Percentiles rank a stretch among this genome's conserved stretches.
phyloP scores from a whole-genome alignment of 2,888 invertebrate genomes.

The Eudasyphora cyanicolor region DNA sequence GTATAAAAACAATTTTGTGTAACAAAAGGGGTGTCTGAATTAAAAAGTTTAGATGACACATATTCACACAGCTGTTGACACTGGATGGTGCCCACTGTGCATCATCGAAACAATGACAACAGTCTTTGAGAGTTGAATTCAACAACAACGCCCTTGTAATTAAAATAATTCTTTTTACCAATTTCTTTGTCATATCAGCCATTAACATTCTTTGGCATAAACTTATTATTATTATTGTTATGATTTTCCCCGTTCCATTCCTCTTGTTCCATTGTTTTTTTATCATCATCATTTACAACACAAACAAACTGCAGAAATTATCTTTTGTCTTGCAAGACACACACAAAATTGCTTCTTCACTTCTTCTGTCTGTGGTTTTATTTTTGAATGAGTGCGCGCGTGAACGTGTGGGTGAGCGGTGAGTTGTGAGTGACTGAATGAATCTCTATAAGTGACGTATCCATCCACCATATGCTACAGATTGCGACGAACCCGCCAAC shows the following conservation, averaged over 20 bases:
- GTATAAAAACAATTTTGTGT: too few relatives aligned
- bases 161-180: slow-evolving; percentile 57
- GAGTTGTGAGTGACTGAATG: not conserved
- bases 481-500: not conserved
- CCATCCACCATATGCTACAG: not conserved
- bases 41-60: too few relatives aligned
- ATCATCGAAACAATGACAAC: too few relatives aligned
- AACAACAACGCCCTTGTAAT: slow-evolving; percentile 54
- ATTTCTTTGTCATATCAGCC: slow-evolving; percentile 63
- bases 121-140: not conserved
- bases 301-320: not conserved
- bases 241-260: slow-evolving; percentile 11
- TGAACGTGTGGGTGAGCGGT: not conserved
- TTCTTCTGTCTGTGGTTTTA: not conserved
- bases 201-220: slow-evolving; percentile 63
- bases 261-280: not conserved
- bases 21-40: too few relatives aligned
- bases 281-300: slow-evolving; percentile 2
- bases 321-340: slow-evolving; percentile 11
- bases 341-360: not conserved
- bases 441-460: not conserved
- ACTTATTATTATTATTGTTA: slow-evolving; percentile 59
- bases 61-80: too few relatives aligned
- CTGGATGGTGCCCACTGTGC: too few relatives aligned
- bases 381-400: not conserved